phyloP scores from a whole-genome alignment of 2,113 vertebrate genomes.

The Tyrannus savana region DNA sequence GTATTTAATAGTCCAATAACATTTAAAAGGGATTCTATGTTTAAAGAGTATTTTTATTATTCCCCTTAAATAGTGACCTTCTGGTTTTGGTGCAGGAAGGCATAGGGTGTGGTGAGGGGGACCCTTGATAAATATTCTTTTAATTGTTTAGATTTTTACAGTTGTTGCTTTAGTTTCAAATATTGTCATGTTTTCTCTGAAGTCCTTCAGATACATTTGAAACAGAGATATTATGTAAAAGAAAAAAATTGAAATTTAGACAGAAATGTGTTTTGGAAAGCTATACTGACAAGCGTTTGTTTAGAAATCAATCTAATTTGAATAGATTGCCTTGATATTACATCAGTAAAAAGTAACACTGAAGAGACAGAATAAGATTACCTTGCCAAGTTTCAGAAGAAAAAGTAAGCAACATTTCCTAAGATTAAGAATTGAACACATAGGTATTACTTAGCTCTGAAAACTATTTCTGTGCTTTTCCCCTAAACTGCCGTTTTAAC shows the following conservation, averaged over 20 bases:
- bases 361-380: not conserved
- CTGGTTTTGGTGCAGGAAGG: not conserved
- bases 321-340: not conserved
- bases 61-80: not conserved
- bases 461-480: not conserved
- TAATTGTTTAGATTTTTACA: not conserved
- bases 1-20: not conserved
- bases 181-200: not conserved
- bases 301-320: not conserved
- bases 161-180: not conserved
- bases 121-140: not conserved
- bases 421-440: not conserved
- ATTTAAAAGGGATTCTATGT: not conserved
- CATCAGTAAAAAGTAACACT: not conserved
- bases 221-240: not conserved
- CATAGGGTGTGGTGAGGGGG: accelerated
- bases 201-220: not conserved
- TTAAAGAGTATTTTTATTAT: not conserved
- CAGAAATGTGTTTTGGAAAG: not conserved
- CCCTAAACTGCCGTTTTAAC: not conserved
- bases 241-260: not conserved
- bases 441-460: not conserved
- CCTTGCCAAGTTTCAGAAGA: not conserved
- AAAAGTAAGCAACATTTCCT: not conserved
- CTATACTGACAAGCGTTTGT: not conserved